Base-by-base conservation (phyloP, 2,888 invertebrate species). In the Malachius bipustulatus region DNA sequence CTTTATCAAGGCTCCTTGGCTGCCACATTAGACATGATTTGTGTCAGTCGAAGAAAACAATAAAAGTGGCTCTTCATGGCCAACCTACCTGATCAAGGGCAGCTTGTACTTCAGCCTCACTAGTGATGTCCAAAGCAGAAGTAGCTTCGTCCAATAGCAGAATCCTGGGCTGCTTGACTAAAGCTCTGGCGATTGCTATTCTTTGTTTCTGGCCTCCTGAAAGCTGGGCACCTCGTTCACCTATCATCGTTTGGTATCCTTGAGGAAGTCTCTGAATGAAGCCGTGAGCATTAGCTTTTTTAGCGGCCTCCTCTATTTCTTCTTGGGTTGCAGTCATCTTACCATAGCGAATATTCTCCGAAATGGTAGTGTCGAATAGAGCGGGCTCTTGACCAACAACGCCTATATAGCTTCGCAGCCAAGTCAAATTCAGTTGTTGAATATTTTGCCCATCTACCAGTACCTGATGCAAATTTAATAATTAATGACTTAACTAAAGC, bases 371-470 rank as follows among this genome's bases (percentile, higher is more conserved):
- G 45, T 79, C 79, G 56, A 89, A 88, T n/a, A 89, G 64, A 4
- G 85, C 72, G 0, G 79, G 87, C 52, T 89, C 88, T 61, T 90
- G 88, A 0, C 83, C 81, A 2, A 90, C 88, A 8, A 87, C 71
- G 1, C 85, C 87, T 37, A 89, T 77, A 49, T 81, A 77, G 9
- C 68, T 66, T 14, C 89, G 69, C 14, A 84, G 58, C 79, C 82
- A 82, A 14, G 71, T 67, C 2, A 85, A 65, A 45, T 84, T 82
- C 14, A 87, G 56, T 16, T 73, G 65, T 34, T 70, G 69, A 0
- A 85, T 66, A 49, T 82, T 68, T 16, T 65, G 56, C 0, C 70
- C 72, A 47, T 82, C 81, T 8, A 82, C n/a, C n/a, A 36, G 4
- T n/a, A n/a, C n/a, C n/a, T n/a, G n/a, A n/a, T n/a, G n/a, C n/a